Evolutionary conservation across 2,113 vertebrate genomes (phyloP), one percentile per base, ranked within the genome.

Genomic region (Lota lota): DNA sequence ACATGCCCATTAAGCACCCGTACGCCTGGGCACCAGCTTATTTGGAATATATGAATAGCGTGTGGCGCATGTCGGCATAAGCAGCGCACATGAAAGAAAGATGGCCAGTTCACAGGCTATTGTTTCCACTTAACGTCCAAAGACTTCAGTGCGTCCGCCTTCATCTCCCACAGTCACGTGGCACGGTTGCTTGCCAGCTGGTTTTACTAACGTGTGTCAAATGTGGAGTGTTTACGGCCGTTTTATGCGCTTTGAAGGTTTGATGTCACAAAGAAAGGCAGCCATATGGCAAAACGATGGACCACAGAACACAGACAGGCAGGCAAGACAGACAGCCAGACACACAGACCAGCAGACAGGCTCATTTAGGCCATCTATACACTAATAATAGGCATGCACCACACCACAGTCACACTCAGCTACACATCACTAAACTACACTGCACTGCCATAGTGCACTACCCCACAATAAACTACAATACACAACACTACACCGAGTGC

Each of bases 171-270:
- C 20, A 19, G 36, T 11, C 21, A 17, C 47, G 18, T 12, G n/a
- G 50, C 40, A 40, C 20, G 20, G 20, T n/a, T 22, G 28, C 61
- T 67, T 20, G 7, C 11, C 20, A 54, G 47, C 56, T 61, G 60
- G n/a, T 70, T 67, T 70, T 28, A 72, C 53, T 57, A 14, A 64
- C 19, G 33, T 7, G 4, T 20, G 60, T 69, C 6, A 61, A 68
- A 58, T 76, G 28, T 76, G 68, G 62, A 76, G 18, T 14, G 57
- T 28, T 73, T 57, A 53, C 47, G 63, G 33, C 58, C 61, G 47
- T 51, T 33, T 69, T 53, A 64, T 18, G 53, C 65, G 40, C 47
- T 61, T 17, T 40, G 61, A 58, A 22, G 28, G 63, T 24, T 22
- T 11, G 16, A 20, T 16, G 12, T 64, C 19, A 14, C 40, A 47